A percentile compares a stretch with the other conserved stretches of the same genome.
phyloP scores from a whole-genome alignment of 1,140 invertebrate species.

The Pseudomyrmex cubaensis region DNA sequence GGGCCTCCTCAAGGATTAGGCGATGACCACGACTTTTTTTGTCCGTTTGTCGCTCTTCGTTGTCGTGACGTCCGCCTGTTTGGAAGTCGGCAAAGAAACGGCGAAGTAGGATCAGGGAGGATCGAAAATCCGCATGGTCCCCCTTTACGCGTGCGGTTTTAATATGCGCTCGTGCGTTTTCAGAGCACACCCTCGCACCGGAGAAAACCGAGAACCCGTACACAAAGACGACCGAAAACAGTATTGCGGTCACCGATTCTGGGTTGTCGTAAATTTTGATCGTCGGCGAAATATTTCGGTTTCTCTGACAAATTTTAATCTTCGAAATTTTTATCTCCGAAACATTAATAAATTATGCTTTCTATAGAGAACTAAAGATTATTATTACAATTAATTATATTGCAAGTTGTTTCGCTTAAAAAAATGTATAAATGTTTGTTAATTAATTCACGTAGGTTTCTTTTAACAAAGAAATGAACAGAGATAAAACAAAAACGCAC shows the following conservation, averaged over 20 bases:
- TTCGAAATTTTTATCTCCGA: too few species aligned
- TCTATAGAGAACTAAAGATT: neutral
- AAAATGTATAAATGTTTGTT: neutral
- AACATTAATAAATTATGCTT: neutral
- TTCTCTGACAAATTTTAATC: neutral
- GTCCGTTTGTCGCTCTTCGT: constrained; percentile 53
- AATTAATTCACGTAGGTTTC: neutral
- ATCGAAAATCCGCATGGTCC: constrained; percentile 57
- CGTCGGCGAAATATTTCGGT: constrained; percentile 23
- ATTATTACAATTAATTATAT: too few species aligned
- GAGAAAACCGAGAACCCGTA: constrained; percentile 14
- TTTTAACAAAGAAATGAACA: neutral
- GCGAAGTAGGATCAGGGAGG: constrained; percentile 22
- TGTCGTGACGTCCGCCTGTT: constrained; percentile 48
- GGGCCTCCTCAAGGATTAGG: constrained; percentile 67
- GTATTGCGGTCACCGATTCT: constrained; percentile 52
- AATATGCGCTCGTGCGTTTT: constrained; percentile 50
- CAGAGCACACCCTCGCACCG: constrained; percentile 27
- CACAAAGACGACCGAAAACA: constrained; percentile 29
- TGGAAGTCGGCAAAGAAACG: constrained; percentile 54
- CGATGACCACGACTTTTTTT: constrained; percentile 57
- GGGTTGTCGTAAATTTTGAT: constrained; percentile 32
- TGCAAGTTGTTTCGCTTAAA: too few species aligned
- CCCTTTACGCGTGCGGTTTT: constrained; percentile 51
- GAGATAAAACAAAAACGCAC: neutral